Evolutionary conservation across 1,140 invertebrate genomes (phyloP).

Genomic region (Alviniconcha marisindica): DNA sequence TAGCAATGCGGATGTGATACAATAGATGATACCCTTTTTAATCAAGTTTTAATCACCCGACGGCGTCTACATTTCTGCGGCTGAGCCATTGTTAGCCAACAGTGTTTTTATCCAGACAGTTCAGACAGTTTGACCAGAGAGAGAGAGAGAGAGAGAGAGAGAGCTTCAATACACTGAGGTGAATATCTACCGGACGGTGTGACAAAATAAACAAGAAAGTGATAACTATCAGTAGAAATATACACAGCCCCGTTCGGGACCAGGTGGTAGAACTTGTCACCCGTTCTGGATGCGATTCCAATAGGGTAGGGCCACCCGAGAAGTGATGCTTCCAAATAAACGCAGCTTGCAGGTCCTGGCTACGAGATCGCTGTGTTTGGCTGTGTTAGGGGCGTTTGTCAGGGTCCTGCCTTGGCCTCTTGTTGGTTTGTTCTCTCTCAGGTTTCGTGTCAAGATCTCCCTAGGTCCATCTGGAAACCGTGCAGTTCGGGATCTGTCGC

Average conservation of each 20-base stretch:
- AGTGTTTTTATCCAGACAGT: too few species aligned
- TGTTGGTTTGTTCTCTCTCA: constrained; percentile 27
- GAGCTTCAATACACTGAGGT: neutral
- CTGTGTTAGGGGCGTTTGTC: neutral
- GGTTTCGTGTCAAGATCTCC: constrained; percentile 17
- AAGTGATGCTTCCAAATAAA: constrained; percentile 38
- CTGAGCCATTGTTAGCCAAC: too few species aligned
- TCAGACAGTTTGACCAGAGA: too few species aligned
- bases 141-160: neutral
- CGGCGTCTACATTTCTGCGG: too few species aligned
- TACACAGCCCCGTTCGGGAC: neutral
- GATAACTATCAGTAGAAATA: constrained; percentile 32
- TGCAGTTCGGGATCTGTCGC: neutral
- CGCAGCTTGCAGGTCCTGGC: neutral
- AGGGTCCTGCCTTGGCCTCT: neutral
- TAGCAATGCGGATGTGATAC: too few species aligned
- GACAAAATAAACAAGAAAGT: constrained; percentile 26
- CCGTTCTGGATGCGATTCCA: constrained; percentile 22
- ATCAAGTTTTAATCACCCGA: too few species aligned
- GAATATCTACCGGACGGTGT: constrained; percentile 32
- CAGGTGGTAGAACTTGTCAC: constrained; percentile 33
- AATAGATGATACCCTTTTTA: too few species aligned
- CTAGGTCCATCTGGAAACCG: constrained; percentile 23
- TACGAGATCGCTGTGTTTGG: neutral
- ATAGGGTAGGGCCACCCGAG: constrained; percentile 29